Conservation (phyloP, 2,888 invertebrate genomes). For the Pristionchus mayeri region DNA sequence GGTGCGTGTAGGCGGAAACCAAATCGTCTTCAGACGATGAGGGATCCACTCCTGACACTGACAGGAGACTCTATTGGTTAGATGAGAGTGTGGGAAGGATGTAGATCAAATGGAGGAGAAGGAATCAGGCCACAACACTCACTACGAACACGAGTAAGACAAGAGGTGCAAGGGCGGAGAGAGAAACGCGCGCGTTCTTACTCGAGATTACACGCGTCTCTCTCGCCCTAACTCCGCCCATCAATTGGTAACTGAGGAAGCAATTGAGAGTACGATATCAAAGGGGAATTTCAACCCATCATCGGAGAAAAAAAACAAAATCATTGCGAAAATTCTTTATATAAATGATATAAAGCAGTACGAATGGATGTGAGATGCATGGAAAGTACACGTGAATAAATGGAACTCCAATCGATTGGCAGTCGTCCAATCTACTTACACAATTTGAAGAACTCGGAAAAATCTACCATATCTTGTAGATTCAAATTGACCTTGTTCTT, state of each 20-base stretch:
- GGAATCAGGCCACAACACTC: background rate
- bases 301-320: background rate
- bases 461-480: conserved; percentile 27
- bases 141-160: conserved; percentile 24
- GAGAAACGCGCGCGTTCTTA: background rate
- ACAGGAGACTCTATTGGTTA: background rate
- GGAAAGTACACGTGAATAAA: background rate
- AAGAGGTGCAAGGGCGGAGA: background rate
- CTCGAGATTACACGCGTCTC: background rate
- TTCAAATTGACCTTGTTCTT: conserved; percentile 52
- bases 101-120: background rate
- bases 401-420: background rate
- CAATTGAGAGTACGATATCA: background rate
- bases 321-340: background rate
- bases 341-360: background rate
- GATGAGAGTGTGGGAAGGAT: background rate
- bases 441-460: conserved; percentile 43
- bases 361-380: background rate
- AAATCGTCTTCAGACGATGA: conserved; percentile 44
- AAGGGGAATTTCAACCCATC: background rate
- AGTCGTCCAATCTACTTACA: background rate
- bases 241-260: background rate
- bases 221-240: background rate
- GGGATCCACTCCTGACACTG: conserved; percentile 37
- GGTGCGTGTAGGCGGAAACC: conserved; percentile 31